These are phyloP conservation scores for Cetonia aurata DNA, from an alignment of 2,888 invertebrate species.

Conservation along the genomic window DNA sequence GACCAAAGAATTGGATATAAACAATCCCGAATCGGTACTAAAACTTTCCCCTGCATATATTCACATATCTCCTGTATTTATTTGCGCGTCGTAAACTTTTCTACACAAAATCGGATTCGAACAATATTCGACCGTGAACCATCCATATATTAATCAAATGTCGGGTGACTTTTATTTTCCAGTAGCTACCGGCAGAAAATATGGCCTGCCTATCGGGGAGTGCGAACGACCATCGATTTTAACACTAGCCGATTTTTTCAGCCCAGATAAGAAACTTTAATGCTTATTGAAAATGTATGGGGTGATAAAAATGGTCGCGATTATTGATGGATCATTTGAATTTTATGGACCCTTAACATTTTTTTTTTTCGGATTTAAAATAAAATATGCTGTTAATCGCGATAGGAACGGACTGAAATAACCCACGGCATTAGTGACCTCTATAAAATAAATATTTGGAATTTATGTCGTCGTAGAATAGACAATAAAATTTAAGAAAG, in stretches of 20 bases:
- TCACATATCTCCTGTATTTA: neutral
- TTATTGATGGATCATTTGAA: slow-evolving; percentile 39
- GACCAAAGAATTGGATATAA: too few relatives aligned
- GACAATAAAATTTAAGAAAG: neutral
- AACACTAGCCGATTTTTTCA: slow-evolving; percentile 36
- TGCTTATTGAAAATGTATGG: slow-evolving; percentile 37
- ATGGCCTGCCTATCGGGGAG: slow-evolving; percentile 28
- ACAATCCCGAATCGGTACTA: too few relatives aligned
- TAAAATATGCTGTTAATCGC: slow-evolving; percentile 37
- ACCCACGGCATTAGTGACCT: slow-evolving; percentile 26
- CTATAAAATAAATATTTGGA: slow-evolving; percentile 33
- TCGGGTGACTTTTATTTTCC: slow-evolving; percentile 53
- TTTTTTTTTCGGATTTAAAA: slow-evolving; percentile 34
- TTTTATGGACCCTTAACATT: slow-evolving; percentile 34
- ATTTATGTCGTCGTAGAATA: slow-evolving; percentile 15
- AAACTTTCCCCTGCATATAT: too few relatives aligned
- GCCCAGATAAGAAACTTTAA: slow-evolving; percentile 38
- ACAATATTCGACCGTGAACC: slow-evolving; percentile 43
- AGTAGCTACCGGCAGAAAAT: slow-evolving; percentile 29
- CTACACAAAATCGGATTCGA: slow-evolving; percentile 43
- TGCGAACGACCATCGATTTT: slow-evolving; percentile 37
- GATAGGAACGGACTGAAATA: slow-evolving; percentile 29
- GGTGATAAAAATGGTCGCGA: slow-evolving; percentile 37
- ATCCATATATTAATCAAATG: slow-evolving; percentile 53
- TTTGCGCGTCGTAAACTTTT: slow-evolving; percentile 46